Percentiles rank a stretch among this genome's conserved stretches.
Evolutionary conservation across 1,140 invertebrate species (phyloP).

Genomic region (Scylla paramamosain): DNA sequence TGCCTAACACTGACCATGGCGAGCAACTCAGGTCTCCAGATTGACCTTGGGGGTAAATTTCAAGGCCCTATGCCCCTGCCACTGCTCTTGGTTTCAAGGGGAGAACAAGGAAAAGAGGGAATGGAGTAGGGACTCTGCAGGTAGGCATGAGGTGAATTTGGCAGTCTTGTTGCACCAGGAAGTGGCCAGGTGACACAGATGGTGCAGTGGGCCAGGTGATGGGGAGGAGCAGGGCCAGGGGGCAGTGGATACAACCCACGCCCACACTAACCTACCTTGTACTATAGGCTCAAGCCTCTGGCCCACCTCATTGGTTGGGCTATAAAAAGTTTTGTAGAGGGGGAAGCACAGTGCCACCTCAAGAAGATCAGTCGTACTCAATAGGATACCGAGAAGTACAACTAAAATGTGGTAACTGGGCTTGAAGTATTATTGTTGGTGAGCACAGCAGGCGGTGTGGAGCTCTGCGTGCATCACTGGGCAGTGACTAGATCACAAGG

Average conservation of each 20-base stretch:
- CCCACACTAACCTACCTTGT: conserved; percentile 76
- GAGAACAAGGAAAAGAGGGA: conserved; percentile 36
- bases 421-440: conserved; percentile 69
- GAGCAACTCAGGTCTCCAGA: conserved; percentile 69
- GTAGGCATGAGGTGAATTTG: conserved; percentile 74
- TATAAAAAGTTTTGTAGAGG: conserved; percentile 23
- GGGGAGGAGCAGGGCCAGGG: conserved; percentile 57
- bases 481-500: conserved; percentile 76
- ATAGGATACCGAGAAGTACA: conserved; percentile 56
- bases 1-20: conserved; percentile 76
- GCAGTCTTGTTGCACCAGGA: conserved; percentile 73
- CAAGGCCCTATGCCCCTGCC: conserved; percentile 57
- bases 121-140: conserved; percentile 59
- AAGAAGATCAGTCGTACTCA: conserved; percentile 29
- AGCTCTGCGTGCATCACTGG: conserved; percentile 70
- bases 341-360: conserved; percentile 37
- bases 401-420: conserved; percentile 61
- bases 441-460: conserved; percentile 72
- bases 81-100: conserved; percentile 1
- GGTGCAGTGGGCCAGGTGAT: conserved; percentile 49
- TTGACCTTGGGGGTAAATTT: conserved; percentile 57
- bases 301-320: conserved; percentile 43
- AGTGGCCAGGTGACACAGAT: conserved; percentile 70
- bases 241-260: conserved; percentile 75
- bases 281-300: conserved; percentile 73